Percentiles rank a stretch among this genome's conserved stretches.
These are phyloP conservation scores for Ditylenchus dipsaci DNA, from an alignment of 1,140 invertebrate genomes.

Conservation along the genomic window DNA sequence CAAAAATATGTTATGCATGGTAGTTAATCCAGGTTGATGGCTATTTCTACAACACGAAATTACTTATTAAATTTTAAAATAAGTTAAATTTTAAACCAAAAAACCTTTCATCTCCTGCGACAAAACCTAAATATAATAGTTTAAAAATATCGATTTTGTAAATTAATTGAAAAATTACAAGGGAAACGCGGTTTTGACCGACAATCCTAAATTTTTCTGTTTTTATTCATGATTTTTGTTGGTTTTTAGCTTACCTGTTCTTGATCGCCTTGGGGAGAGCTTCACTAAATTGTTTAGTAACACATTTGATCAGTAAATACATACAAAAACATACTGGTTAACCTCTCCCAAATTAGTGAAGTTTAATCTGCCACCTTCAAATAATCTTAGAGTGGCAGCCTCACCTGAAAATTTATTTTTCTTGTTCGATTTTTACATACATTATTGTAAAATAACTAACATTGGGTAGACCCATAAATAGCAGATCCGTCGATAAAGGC, in stretches of 20 bases:
- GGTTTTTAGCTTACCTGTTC: slow-evolving; percentile 21
- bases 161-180: slow-evolving; percentile 12
- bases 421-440: too few relatives aligned
- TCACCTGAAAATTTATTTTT: slow-evolving; percentile 61
- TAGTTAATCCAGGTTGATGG: slow-evolving; percentile 75
- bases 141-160: too few relatives aligned
- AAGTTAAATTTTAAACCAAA: too few relatives aligned
- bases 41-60: slow-evolving; percentile 69
- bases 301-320: background rate
- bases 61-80: too few relatives aligned
- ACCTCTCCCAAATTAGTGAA: slow-evolving; percentile 41
- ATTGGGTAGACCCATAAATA: slow-evolving; percentile 74
- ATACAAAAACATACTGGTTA: slow-evolving; percentile 27
- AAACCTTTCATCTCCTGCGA: slow-evolving; percentile 72
- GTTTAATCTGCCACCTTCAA: slow-evolving; percentile 48
- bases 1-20: slow-evolving; percentile 67
- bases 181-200: slow-evolving; percentile 44
- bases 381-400: slow-evolving; percentile 66
- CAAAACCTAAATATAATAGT: slow-evolving; percentile 32
- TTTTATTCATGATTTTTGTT: too few relatives aligned
- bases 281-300: slow-evolving; percentile 17
- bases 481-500: slow-evolving; percentile 76
- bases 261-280: slow-evolving; percentile 47
- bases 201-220: slow-evolving; percentile 35
- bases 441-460: background rate